These are phyloP conservation scores for Drosophila bocqueti DNA, from an alignment of 1,140 invertebrate species.

Conservation along the genomic window DNA sequence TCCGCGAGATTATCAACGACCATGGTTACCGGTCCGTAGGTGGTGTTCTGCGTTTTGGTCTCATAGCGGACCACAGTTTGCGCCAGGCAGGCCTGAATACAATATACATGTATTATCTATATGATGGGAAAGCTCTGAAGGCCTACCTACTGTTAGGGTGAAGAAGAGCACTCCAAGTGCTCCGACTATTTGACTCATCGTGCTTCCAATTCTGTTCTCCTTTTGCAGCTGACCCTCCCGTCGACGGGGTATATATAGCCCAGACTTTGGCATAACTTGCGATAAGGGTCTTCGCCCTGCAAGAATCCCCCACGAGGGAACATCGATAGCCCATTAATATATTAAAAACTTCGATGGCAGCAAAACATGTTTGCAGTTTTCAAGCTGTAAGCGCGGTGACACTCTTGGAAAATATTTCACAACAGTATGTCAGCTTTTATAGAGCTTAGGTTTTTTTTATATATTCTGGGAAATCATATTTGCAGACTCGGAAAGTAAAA, in stretches of 20 bases:
- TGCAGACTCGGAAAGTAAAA: not conserved
- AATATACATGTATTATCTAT: not conserved
- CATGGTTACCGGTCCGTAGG: conserved; percentile 65
- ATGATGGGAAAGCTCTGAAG: not conserved
- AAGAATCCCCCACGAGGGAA: conserved; percentile 13
- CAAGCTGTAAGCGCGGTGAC: not conserved
- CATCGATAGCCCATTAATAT: conserved; percentile 28
- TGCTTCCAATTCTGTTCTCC: conserved; percentile 24
- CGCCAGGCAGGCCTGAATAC: conserved; percentile 26
- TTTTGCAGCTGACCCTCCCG: not conserved
- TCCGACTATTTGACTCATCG: conserved; percentile 23
- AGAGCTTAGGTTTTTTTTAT: not conserved
- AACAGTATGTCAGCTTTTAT: not conserved
- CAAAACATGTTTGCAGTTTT: not conserved
- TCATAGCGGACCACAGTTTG: conserved; percentile 16
- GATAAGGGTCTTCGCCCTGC: conserved; percentile 23
- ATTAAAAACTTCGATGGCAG: conserved; percentile 10
- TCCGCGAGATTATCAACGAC: conserved; percentile 61
- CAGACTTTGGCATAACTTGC: not conserved
- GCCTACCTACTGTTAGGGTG: conserved; percentile 38
- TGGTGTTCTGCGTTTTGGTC: conserved; percentile 37
- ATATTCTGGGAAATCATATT: not conserved
- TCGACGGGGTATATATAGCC: conserved; percentile 36
- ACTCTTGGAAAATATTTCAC: conserved; percentile 6
- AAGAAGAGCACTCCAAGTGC: conserved; percentile 41